Evolutionary conservation across 2,797 vertebrate species (phyloP).

Genomic region (Gorsachius magnificus): DNA sequence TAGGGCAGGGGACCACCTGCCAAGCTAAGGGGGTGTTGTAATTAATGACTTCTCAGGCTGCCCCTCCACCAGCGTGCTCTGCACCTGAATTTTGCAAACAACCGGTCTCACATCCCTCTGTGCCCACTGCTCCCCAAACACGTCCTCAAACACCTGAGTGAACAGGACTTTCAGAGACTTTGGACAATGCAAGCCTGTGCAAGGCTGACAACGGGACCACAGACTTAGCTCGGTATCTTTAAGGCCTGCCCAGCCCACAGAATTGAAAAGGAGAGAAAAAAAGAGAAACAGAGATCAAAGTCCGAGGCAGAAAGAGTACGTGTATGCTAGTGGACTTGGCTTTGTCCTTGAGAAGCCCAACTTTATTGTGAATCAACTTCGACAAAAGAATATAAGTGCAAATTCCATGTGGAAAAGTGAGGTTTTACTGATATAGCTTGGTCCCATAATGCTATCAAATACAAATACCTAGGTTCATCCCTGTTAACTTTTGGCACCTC

Average conservation of each 20-base stretch:
- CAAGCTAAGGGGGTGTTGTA: background rate
- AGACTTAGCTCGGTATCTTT: accelerated
- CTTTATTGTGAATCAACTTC: background rate
- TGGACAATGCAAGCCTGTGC: background rate
- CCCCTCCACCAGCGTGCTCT: background rate
- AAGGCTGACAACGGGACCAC: accelerated
- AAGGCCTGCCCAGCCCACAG: background rate
- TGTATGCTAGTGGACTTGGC: background rate
- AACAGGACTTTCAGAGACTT: background rate
- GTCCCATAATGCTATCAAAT: background rate
- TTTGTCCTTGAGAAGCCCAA: background rate
- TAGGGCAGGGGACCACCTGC: background rate
- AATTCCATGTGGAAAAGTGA: background rate
- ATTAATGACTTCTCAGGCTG: background rate
- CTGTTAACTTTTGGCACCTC: background rate
- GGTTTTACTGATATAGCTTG: background rate
- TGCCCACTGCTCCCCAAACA: background rate
- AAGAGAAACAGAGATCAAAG: background rate
- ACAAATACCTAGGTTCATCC: background rate
- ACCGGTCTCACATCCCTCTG: background rate
- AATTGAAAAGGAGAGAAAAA: background rate
- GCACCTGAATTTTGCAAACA: background rate
- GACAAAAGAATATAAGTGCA: background rate
- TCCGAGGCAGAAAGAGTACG: background rate
- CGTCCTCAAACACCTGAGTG: background rate